Conservation (phyloP, 2,797 vertebrate genomes). For the Oreonectes daqikongensis region DNA sequence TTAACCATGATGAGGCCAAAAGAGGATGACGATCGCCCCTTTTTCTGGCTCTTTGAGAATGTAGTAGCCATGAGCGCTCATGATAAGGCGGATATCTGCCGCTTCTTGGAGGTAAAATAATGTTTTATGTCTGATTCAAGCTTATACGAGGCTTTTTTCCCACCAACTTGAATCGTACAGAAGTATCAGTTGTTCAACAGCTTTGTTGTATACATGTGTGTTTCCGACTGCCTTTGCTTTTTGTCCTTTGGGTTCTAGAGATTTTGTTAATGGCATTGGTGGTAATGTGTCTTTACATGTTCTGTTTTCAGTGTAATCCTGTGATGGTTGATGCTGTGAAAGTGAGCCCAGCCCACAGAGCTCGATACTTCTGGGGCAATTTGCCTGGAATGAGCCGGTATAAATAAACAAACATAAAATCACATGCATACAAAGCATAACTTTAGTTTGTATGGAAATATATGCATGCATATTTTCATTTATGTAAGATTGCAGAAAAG, state of each 20-base stretch:
- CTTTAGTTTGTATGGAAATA: background rate
- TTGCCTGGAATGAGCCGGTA: slow-evolving; percentile 96
- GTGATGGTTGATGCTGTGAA: slow-evolving; percentile 90
- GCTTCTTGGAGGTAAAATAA: slow-evolving; percentile 87
- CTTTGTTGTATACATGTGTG: background rate
- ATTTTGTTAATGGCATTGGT: background rate
- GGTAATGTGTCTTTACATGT: background rate
- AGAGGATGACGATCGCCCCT: slow-evolving; percentile 85
- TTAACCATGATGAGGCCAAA: slow-evolving; percentile 86
- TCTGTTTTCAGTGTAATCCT: slow-evolving; percentile 86
- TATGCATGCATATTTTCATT: background rate
- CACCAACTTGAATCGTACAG: no score
- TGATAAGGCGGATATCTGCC: slow-evolving; percentile 91
- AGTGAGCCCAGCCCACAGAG: slow-evolving; percentile 90
- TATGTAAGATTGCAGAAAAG: background rate
- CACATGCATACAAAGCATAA: slow-evolving; percentile 1
- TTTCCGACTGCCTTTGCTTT: background rate
- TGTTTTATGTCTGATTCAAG: background rate
- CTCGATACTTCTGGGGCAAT: slow-evolving; percentile 96
- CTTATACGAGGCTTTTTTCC: background rate
- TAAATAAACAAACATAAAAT: background rate
- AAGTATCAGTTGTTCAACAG: background rate
- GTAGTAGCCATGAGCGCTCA: slow-evolving; percentile 90
- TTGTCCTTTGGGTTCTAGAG: background rate
- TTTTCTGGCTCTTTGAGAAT: slow-evolving; percentile 98